phyloP scores from a whole-genome alignment of 2,797 vertebrate genomes.

The Peromyscus attwateri region DNA sequence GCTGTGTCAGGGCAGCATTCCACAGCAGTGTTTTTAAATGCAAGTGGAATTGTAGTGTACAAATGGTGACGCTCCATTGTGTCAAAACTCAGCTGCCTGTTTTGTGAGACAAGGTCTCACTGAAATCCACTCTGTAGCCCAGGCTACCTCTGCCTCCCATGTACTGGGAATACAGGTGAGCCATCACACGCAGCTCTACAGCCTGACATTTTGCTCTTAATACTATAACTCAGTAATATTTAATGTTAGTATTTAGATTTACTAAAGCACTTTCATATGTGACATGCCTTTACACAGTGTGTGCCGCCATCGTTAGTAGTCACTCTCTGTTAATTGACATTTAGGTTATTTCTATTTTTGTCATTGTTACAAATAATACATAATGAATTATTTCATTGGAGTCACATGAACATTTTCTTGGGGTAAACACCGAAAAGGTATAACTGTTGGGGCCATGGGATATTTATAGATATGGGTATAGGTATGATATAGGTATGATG shows the following conservation, averaged over 20 bases:
- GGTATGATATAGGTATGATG: not conserved
- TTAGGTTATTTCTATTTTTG: constrained; percentile 23
- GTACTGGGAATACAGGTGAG: not conserved
- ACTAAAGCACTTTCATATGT: constrained; percentile 7
- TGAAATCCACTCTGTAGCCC: not conserved
- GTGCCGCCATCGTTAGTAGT: not conserved
- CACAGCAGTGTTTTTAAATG: not conserved
- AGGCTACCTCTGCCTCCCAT: not conserved
- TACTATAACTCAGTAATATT: constrained; percentile 7
- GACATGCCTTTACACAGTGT: constrained; percentile 10
- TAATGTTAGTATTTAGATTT: constrained; percentile 14
- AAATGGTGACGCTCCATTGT: not conserved
- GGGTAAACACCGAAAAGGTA: not conserved
- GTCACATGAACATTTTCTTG: not conserved
- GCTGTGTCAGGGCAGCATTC: not conserved
- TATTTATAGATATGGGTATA: not conserved
- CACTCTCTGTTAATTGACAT: not conserved
- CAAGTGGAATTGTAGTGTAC: not conserved
- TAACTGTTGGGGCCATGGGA: not conserved
- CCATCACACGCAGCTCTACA: not conserved
- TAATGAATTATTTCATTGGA: not conserved
- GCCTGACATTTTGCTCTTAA: not conserved
- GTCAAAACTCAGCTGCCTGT: not conserved
- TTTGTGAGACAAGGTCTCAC: not conserved
- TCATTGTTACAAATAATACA: constrained; percentile 20